A percentile compares a stretch with the other conserved stretches of the same genome.
Evolutionary conservation across 2,113 vertebrate species (phyloP).

Genomic region (Phylloscopus whistleri): DNA sequence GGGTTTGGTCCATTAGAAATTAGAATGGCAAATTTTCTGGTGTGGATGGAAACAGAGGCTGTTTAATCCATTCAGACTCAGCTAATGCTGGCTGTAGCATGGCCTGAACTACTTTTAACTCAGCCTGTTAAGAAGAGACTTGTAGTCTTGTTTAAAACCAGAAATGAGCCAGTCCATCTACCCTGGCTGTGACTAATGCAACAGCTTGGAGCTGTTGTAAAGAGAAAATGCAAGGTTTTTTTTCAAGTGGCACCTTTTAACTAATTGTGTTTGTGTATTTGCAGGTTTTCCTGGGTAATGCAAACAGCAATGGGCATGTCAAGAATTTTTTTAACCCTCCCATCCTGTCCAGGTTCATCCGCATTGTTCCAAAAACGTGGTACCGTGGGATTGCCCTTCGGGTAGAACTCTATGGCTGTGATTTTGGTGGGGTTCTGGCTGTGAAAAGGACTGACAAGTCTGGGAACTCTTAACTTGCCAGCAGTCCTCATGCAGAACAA

Average conservation of each 20-base stretch:
- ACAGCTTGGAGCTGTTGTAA: background rate
- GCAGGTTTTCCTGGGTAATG: constrained; percentile 87
- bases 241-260: background rate
- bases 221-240: background rate
- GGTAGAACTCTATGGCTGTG: constrained; percentile 91
- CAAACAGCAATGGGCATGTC: constrained; percentile 70
- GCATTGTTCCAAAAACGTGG: constrained; percentile 87
- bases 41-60: background rate
- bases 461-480: background rate
- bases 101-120: background rate
- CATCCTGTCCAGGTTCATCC: constrained; percentile 87
- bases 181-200: background rate
- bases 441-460: background rate
- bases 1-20: background rate
- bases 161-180: background rate
- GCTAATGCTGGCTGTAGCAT: background rate
- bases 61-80: background rate
- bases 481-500: background rate
- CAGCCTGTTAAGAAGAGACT: background rate
- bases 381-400: constrained; percentile 83
- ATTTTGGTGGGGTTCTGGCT: constrained; percentile 62
- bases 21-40: background rate
- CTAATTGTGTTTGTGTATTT: constrained; percentile 46
- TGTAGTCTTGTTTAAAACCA: background rate
- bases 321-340: constrained; percentile 90